Evolutionary conservation across 2,888 invertebrate genomes (phyloP), one percentile per base, ranked within the genome.

Genomic region (Acleris laterana): DNA sequence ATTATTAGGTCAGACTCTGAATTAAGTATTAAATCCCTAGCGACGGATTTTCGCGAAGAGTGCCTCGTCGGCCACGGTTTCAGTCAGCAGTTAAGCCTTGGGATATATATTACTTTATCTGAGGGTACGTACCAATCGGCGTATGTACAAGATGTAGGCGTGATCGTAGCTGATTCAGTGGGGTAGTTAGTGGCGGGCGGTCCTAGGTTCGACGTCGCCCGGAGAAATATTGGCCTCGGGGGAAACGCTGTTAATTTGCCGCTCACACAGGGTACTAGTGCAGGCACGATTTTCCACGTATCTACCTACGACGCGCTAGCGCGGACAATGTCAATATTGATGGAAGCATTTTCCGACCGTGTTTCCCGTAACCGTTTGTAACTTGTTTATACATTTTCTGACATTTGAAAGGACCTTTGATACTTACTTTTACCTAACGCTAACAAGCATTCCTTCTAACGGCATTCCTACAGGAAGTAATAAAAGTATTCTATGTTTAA

Each of bases 151-250:
- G 91, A 83, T 89, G 92, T 90, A 92, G 92, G 92, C 92, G 92
- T 91, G 91, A 88, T 91, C 89, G 87, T 82, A 83, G 90, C 91
- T 92, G 92, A 92, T 91, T 91, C 92, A 92, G 90, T 90, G 89
- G 88, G 89, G 90, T 87, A 90, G 90, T 90, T 90, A 89, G 87
- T 85, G 87, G 89, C 89, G 88, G 91, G 89, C 89, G 89, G 87
- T 87, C 84, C 88, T 82, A 84, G 89, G 87, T 89, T 88, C 88
- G 85, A 87, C 90, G 88, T 89, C 88, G 87, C 83, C 71, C 78
- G 82, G 89, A 91, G 90, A 92, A 91, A 92, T 91, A 92, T 92
- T 88, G 88, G 86, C 85, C 90, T 78, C 86, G 78, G 79, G 90
- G 90, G 90, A 86, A 88, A 83, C 85, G 83, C 84, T 88, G 91